A percentile compares a stretch with the other conserved stretches of the same genome.
phyloP scores from a whole-genome alignment of 2,888 invertebrate species.

The Acheta domesticus region DNA sequence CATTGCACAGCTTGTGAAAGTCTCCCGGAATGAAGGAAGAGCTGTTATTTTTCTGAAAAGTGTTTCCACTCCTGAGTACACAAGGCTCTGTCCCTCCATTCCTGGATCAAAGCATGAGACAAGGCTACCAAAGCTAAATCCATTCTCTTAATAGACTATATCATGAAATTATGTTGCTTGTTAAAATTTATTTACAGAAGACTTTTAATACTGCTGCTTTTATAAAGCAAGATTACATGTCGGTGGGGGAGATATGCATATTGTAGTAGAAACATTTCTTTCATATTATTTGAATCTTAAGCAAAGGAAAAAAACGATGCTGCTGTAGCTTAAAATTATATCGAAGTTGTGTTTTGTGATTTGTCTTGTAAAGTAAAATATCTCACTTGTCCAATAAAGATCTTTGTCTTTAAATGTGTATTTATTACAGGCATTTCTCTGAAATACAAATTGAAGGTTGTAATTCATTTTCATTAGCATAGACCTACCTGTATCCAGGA shows the following conservation, averaged over 20 bases:
- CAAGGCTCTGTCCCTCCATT: neutral
- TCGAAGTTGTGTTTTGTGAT: conserved; percentile 37
- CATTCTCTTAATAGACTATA: neutral
- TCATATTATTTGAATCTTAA: conserved; percentile 33
- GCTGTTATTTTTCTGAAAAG: neutral
- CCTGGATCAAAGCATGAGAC: conserved; percentile 18
- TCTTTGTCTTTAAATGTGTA: conserved; percentile 35
- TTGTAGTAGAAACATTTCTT: conserved; percentile 34
- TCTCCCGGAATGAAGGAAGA: neutral
- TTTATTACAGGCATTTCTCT: neutral
- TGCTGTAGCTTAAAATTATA: conserved; percentile 36
- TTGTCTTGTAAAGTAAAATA: conserved; percentile 36
- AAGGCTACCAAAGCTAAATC: conserved; percentile 18
- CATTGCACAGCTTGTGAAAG: neutral
- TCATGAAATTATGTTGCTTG: neutral
- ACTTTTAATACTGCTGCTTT: conserved; percentile 24
- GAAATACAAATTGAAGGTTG: neutral
- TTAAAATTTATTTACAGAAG: conserved; percentile 1
- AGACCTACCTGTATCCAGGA: neutral
- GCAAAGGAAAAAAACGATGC: conserved; percentile 32
- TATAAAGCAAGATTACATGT: conserved; percentile 12
- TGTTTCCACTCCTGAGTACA: too few relatives aligned
- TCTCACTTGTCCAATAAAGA: conserved; percentile 36
- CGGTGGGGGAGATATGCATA: conserved; percentile 34
- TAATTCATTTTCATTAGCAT: neutral